Evolutionary conservation across 1,140 invertebrate genomes (phyloP).

Genomic region (Diplogasteroides magnus): DNA sequence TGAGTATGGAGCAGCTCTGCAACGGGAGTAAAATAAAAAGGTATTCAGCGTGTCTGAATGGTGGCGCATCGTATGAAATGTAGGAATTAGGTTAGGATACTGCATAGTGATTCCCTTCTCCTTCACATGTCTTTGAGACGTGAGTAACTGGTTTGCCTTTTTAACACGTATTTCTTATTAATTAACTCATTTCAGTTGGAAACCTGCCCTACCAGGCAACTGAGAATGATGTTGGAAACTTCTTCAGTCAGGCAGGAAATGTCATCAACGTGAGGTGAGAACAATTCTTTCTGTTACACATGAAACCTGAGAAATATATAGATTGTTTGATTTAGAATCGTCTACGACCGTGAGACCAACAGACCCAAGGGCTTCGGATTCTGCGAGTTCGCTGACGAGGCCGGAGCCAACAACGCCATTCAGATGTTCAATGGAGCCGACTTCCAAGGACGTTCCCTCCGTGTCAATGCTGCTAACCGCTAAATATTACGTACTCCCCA

Average conservation of each 20-base stretch:
- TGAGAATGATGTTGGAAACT: slow-evolving; percentile 96
- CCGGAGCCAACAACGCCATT: slow-evolving; percentile 96
- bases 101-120: too few relatives aligned
- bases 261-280: slow-evolving; percentile 56
- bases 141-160: too few relatives aligned
- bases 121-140: too few relatives aligned
- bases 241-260: slow-evolving; percentile 93
- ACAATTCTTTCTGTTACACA: neutral
- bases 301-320: neutral
- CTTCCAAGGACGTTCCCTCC: slow-evolving; percentile 85
- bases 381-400: slow-evolving; percentile 78
- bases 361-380: slow-evolving; percentile 99
- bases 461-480: slow-evolving; percentile 69
- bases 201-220: slow-evolving; percentile 98
- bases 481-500: slow-evolving; percentile 16
- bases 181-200: slow-evolving; percentile 71
- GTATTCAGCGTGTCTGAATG: too few relatives aligned
- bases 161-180: too few relatives aligned
- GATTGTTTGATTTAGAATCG: slow-evolving; percentile 33
- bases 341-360: slow-evolving; percentile 92
- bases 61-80: too few relatives aligned
- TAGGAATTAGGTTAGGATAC: too few relatives aligned
- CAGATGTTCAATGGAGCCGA: slow-evolving; percentile 95
- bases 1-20: too few relatives aligned
- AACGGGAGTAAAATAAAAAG: too few relatives aligned